Percentiles rank a stretch among this genome's conserved stretches.
Evolutionary conservation across 2,113 vertebrate species (phyloP).

Genomic region (Amphiprion percula): DNA sequence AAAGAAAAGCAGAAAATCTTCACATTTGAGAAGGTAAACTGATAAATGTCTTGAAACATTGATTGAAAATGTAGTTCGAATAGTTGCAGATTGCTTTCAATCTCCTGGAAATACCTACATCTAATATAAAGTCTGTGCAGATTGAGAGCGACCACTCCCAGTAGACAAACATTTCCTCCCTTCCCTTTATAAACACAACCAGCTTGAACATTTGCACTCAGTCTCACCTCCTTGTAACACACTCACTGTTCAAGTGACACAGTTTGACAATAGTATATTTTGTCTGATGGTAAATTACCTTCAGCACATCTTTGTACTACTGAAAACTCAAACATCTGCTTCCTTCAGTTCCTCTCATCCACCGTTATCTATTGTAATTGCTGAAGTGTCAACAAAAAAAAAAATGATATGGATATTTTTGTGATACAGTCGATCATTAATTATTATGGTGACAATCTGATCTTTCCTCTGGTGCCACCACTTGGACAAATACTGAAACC

Average conservation of each 20-base stretch:
- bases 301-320: neutral
- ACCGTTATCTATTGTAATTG: neutral
- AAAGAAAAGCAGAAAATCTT: no score
- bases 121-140: no score
- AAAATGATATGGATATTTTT: no score
- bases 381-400: no score
- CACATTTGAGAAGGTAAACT: no score
- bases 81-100: no score
- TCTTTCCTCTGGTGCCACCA: no score
- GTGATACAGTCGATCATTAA: neutral
- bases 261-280: neutral
- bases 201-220: neutral
- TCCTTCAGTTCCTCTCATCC: neutral
- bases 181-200: conserved; percentile 55
- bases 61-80: no score
- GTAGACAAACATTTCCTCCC: conserved; percentile 49
- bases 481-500: neutral
- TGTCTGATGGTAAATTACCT: neutral
- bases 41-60: no score
- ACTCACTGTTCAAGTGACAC: neutral
- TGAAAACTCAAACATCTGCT: neutral
- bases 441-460: neutral
- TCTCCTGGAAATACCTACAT: no score
- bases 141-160: conserved; percentile 24
- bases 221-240: neutral